Percentiles rank a stretch among this genome's conserved stretches.
These are phyloP conservation scores for Cynopterus sphinx DNA, from an alignment of 2,797 vertebrate genomes.

Conservation along the genomic window DNA sequence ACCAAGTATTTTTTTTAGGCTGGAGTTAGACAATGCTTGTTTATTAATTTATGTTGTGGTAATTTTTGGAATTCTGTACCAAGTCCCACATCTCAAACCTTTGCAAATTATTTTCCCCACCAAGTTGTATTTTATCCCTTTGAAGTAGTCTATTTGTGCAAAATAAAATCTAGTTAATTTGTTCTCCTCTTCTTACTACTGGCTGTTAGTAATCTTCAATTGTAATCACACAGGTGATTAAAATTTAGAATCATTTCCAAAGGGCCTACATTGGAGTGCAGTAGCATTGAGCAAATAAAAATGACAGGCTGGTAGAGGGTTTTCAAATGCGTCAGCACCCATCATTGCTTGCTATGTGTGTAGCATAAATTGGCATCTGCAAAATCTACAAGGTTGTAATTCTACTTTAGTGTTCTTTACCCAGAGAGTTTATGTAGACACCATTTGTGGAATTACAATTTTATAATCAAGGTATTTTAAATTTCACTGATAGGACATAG, in stretches of 20 bases:
- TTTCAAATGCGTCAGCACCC: not conserved
- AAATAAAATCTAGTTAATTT: not conserved
- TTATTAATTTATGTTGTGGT: not conserved
- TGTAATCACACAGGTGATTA: not conserved
- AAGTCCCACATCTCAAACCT: not conserved
- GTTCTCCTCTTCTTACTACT: not conserved
- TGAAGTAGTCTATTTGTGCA: not conserved
- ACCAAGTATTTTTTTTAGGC: not conserved
- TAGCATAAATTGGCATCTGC: not conserved
- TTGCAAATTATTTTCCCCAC: not conserved
- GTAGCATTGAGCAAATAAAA: not conserved
- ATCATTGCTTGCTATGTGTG: not conserved
- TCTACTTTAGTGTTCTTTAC: not conserved
- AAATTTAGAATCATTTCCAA: conserved; percentile 27
- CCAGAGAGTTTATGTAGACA: not conserved
- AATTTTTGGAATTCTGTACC: not conserved
- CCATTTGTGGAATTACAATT: not conserved
- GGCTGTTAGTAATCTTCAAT: not conserved
- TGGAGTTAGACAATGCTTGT: not conserved
- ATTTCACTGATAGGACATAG: not conserved
- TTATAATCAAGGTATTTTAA: not conserved
- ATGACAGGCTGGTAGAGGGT: not conserved
- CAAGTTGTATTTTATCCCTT: not conserved
- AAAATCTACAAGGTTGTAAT: not conserved
- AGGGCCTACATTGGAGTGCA: not conserved